Conservation (phyloP, 2,797 vertebrate genomes). For the Manis pentadactyla region DNA sequence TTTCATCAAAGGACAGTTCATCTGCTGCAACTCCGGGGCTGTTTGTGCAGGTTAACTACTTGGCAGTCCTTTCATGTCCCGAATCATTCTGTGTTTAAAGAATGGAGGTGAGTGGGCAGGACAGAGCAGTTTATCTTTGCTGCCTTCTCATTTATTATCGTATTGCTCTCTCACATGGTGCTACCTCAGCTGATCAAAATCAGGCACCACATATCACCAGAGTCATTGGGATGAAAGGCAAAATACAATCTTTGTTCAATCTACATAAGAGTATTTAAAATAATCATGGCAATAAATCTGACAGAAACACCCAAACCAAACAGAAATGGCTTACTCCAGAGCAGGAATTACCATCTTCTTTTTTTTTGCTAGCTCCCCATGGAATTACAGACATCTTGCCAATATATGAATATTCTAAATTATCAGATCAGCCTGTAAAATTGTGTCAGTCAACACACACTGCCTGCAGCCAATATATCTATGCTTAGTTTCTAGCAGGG, state of each 20-base stretch:
- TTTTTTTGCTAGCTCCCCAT: background rate
- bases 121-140: slow-evolving; percentile 81
- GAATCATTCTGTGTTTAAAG: slow-evolving; percentile 82
- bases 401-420: slow-evolving; percentile 35
- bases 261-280: slow-evolving; percentile 48
- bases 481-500: slow-evolving; percentile 15
- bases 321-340: slow-evolving; percentile 47
- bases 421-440: slow-evolving; percentile 9
- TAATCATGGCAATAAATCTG: slow-evolving; percentile 37
- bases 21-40: slow-evolving; percentile 59
- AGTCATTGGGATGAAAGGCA: slow-evolving; percentile 45
- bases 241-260: slow-evolving; percentile 67
- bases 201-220: slow-evolving; percentile 62
- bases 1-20: slow-evolving; percentile 75
- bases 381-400: background rate
- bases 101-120: slow-evolving; percentile 82
- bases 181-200: slow-evolving; percentile 77
- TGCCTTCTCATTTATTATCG: slow-evolving; percentile 82
- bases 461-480: background rate
- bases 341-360: background rate
- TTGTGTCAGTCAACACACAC: background rate
- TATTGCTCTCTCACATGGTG: slow-evolving; percentile 64
- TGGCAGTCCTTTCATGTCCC: slow-evolving; percentile 84
- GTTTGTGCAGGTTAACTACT: slow-evolving; percentile 79
- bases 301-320: background rate